Conservation (phyloP, 2,888 invertebrate species). For the Horisme vitalbata region DNA sequence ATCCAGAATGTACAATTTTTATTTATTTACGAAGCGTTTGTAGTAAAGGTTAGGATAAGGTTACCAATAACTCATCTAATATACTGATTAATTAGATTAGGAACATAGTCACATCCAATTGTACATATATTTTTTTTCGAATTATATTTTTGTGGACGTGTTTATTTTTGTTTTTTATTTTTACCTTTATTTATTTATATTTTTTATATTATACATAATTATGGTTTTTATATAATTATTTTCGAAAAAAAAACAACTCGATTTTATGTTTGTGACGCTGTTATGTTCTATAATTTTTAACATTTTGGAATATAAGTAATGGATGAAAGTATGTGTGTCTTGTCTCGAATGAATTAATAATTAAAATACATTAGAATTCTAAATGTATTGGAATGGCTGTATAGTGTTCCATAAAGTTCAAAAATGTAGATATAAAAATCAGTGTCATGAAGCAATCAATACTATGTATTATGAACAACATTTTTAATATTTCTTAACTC, state of each 20-base stretch:
- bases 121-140: conserved; percentile 73
- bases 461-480: too few relatives aligned
- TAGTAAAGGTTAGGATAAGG: conserved; percentile 31
- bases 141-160: conserved; percentile 78
- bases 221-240: background rate
- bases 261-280: conserved; percentile 1
- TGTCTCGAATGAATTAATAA: conserved; percentile 11
- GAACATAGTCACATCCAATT: conserved; percentile 42
- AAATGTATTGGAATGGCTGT: conserved; percentile 25
- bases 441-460: conserved; percentile 12
- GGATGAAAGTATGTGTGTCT: conserved; percentile 14
- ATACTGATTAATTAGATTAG: conserved; percentile 15
- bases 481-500: too few relatives aligned
- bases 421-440: background rate
- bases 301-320: conserved; percentile 6
- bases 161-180: conserved; percentile 46
- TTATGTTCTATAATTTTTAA: conserved; percentile 16
- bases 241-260: too few relatives aligned
- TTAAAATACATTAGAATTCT: conserved; percentile 14
- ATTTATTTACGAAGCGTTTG: conserved; percentile 29
- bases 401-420: conserved; percentile 5
- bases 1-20: conserved; percentile 31
- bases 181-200: conserved; percentile 25
- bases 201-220: too few relatives aligned
- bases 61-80: conserved; percentile 40